Conservation (phyloP, 2,113 vertebrate species). For the Eolophus roseicapilla region DNA sequence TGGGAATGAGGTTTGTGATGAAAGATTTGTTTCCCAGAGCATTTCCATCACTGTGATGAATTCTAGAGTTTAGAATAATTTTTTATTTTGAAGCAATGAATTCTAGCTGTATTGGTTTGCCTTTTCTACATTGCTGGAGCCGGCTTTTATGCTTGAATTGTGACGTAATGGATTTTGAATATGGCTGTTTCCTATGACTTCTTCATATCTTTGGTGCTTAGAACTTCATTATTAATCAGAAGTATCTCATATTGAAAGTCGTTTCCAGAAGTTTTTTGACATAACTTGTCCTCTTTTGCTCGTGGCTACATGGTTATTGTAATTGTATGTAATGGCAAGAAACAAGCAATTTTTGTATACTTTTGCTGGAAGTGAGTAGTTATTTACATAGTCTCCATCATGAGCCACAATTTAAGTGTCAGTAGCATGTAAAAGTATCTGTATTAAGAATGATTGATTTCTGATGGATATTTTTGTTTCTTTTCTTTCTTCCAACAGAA, state of each 20-base stretch:
- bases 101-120: not conserved
- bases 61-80: not conserved
- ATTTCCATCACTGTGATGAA: not conserved
- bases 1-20: not conserved
- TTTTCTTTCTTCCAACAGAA: slow-evolving; percentile 73
- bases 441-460: not conserved
- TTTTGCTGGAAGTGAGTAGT: not conserved
- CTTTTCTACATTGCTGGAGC: not conserved
- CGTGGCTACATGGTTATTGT: not conserved
- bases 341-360: not conserved
- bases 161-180: not conserved
- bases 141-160: not conserved
- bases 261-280: not conserved
- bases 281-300: not conserved
- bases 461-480: not conserved
- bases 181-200: not conserved
- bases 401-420: not conserved
- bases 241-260: not conserved
- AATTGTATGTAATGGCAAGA: not conserved
- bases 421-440: not conserved
- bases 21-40: not conserved
- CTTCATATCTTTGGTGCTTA: not conserved
- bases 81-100: not conserved
- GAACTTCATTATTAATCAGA: not conserved
- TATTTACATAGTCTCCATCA: not conserved